Percentiles rank a stretch among this genome's conserved stretches.
Conservation (phyloP, 2,797 vertebrate genomes). For the Numenius phaeopus region DNA sequence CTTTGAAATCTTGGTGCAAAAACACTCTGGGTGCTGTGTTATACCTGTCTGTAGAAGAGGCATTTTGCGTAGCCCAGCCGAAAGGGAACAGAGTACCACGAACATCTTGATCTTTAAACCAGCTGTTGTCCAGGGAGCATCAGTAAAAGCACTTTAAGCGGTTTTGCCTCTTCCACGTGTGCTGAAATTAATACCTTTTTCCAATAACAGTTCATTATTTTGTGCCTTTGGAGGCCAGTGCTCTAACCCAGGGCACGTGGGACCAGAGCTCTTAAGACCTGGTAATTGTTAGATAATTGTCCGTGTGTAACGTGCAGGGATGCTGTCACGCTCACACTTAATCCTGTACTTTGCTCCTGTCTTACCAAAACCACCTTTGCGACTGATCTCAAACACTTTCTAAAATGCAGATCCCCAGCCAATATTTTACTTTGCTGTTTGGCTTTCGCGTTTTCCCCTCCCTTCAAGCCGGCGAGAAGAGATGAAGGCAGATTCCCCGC, state of each 20-base stretch:
- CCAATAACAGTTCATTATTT: slow-evolving; percentile 45
- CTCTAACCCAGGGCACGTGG: neutral
- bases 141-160: slow-evolving; percentile 28
- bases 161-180: neutral
- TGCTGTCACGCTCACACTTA: neutral
- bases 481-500: neutral
- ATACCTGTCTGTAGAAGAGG: neutral
- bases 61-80: neutral
- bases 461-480: neutral
- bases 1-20: neutral
- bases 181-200: slow-evolving; percentile 45
- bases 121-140: slow-evolving; percentile 28
- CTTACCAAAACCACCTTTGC: neutral
- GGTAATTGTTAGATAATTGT: slow-evolving; percentile 45
- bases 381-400: neutral
- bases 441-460: neutral
- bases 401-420: neutral
- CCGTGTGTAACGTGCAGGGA: neutral
- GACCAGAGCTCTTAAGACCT: slow-evolving; percentile 29
- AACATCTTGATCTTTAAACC: slow-evolving; percentile 20
- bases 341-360: neutral
- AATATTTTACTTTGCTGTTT: neutral
- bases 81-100: neutral
- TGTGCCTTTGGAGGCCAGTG: neutral
- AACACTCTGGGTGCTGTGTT: rapidly evolving